Conservation (phyloP, 2,113 vertebrate species). For the Tricholaema leucomelas region DNA sequence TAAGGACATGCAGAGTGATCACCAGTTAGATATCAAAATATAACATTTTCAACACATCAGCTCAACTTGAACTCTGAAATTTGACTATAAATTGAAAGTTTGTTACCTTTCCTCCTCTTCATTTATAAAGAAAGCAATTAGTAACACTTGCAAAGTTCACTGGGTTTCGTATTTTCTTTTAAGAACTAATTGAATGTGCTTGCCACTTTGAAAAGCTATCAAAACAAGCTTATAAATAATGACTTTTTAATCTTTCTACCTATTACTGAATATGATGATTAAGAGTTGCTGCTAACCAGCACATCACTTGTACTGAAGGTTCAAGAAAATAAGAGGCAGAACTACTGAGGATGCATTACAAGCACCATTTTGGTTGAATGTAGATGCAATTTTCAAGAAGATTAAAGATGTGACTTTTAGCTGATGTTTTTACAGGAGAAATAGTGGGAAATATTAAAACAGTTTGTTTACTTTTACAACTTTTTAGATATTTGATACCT, state of each 20-base stretch:
- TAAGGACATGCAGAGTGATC: not conserved
- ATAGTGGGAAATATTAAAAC: not conserved
- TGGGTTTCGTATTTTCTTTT: not conserved
- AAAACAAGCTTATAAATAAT: not conserved
- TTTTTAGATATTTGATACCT: too few species aligned
- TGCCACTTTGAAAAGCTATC: not conserved
- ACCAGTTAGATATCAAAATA: not conserved
- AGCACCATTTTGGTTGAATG: not conserved
- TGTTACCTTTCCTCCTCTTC: not conserved
- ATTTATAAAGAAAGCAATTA: not conserved
- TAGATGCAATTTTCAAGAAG: not conserved
- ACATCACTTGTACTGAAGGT: not conserved
- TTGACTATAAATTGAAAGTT: not conserved
- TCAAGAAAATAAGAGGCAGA: not conserved
- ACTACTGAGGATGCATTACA: not conserved
- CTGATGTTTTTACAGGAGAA: not conserved
- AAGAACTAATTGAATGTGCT: too few species aligned
- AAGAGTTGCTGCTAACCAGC: not conserved
- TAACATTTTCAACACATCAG: not conserved
- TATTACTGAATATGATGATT: not conserved
- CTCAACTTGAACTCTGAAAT: not conserved
- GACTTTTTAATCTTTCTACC: not conserved
- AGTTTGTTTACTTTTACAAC: not conserved
- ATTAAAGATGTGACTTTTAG: not conserved
- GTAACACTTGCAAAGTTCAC: not conserved